These are phyloP conservation scores for Heliconius hermathena DNA, from an alignment of 1,140 invertebrate species.

Conservation along the genomic window DNA sequence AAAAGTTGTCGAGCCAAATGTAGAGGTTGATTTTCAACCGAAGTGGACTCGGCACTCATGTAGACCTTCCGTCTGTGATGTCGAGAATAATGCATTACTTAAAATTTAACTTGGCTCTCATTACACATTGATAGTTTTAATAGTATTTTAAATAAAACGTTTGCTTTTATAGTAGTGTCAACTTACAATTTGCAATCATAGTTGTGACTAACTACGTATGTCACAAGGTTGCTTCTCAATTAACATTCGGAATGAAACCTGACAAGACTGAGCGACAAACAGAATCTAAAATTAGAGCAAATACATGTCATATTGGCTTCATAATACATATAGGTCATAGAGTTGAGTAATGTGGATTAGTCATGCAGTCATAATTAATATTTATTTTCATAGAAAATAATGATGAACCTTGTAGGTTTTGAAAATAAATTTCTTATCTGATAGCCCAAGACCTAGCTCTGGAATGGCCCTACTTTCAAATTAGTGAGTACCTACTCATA, in stretches of 20 bases:
- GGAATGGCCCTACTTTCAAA: no score
- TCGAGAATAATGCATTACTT: no score
- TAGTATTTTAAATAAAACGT: background rate
- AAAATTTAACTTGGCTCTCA: no score
- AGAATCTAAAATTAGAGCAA: constrained; percentile 23
- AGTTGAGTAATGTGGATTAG: background rate
- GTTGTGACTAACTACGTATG: background rate
- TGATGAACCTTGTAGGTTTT: background rate
- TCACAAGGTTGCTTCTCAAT: background rate
- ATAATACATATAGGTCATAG: background rate
- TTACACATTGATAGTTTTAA: no score
- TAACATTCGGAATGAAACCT: background rate
- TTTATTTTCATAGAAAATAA: background rate
- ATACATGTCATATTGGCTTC: constrained; percentile 20
- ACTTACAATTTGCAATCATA: background rate
- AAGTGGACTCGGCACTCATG: no score
- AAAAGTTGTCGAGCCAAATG: no score
- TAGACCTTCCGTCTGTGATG: no score
- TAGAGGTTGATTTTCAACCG: no score
- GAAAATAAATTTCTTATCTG: background rate
- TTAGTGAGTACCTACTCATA: no score
- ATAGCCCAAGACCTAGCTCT: background rate
- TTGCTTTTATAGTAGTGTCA: background rate
- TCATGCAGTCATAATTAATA: background rate
- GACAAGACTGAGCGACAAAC: background rate